A percentile compares a stretch with the other conserved stretches of the same genome.
phyloP scores from a whole-genome alignment of 2,888 invertebrate genomes.

The Allophyes oxyacanthae region DNA sequence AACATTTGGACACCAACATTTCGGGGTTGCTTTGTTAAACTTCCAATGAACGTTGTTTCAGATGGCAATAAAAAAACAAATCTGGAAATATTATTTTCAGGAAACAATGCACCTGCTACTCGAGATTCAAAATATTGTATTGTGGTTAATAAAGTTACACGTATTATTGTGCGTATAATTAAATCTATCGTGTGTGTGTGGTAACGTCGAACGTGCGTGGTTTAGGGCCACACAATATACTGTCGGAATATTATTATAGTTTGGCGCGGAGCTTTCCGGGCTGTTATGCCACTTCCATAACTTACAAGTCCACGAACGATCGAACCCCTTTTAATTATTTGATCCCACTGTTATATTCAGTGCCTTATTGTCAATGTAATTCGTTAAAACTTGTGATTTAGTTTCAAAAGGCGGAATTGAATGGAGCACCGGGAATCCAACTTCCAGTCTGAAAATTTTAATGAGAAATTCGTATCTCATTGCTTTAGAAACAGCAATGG shows the following conservation, averaged over 20 bases:
- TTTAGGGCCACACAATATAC: constrained; percentile 27
- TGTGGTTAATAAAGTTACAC: too few species aligned
- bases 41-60: constrained; percentile 28
- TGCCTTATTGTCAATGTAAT: constrained; percentile 81
- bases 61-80: constrained; percentile 32
- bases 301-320: constrained; percentile 23
- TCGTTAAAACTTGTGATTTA: constrained; percentile 83
- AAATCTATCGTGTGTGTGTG: constrained; percentile 16
- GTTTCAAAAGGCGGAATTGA: constrained; percentile 84
- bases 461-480: constrained; percentile 86
- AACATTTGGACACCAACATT: constrained; percentile 37
- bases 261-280: constrained; percentile 30
- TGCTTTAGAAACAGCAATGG: constrained; percentile 77
- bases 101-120: constrained; percentile 39
- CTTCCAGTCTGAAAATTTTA: constrained; percentile 82
- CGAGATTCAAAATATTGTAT: constrained; percentile 10
- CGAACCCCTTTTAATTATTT: constrained; percentile 54
- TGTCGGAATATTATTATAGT: constrained; percentile 37
- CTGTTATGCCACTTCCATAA: constrained; percentile 21
- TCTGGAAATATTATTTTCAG: constrained; percentile 19
- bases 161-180: constrained; percentile 26
- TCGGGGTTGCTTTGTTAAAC: constrained; percentile 37
- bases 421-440: constrained; percentile 77
- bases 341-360: constrained; percentile 72
- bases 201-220: constrained; percentile 16